Conservation (phyloP, 2,797 vertebrate genomes). For the Neosalanx taihuensis region DNA sequence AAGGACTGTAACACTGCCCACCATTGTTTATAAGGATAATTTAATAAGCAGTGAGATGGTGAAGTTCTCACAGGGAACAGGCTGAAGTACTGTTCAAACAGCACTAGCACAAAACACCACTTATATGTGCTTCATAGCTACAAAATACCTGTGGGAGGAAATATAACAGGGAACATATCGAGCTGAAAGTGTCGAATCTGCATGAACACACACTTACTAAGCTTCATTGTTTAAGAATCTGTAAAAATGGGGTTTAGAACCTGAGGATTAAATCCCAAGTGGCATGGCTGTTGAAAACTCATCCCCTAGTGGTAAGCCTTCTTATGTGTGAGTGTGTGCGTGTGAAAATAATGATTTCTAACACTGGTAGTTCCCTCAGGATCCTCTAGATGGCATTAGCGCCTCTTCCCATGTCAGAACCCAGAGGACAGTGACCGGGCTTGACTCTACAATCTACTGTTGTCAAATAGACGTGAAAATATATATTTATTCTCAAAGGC, state of each 20-base stretch:
- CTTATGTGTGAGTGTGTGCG: constrained; percentile 2
- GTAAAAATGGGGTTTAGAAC: background rate
- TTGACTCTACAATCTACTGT: background rate
- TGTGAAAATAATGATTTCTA: background rate
- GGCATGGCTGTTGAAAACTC: background rate
- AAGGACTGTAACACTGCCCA: constrained; percentile 2
- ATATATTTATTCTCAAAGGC: too few relatives aligned
- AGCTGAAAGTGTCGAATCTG: too few relatives aligned
- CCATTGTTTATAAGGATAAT: constrained; percentile 4
- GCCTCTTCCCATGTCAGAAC: background rate
- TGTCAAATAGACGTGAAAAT: too few relatives aligned
- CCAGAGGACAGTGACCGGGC: background rate
- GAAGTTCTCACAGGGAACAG: background rate
- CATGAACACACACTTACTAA: background rate
- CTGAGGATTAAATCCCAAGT: background rate
- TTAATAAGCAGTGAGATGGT: background rate
- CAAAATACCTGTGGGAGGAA: constrained; percentile 23
- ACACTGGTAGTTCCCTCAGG: constrained; percentile 24
- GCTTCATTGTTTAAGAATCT: background rate
- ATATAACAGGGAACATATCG: background rate
- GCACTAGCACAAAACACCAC: constrained; percentile 33
- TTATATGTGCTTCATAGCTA: constrained; percentile 27
- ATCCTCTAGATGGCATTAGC: constrained; percentile 64
- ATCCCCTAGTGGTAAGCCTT: background rate
- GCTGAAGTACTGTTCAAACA: background rate